A percentile compares a stretch with the other conserved stretches of the same genome.
These are phyloP conservation scores for Drosophila macrothrix DNA, from an alignment of 2,888 invertebrate genomes.

Conservation along the genomic window DNA sequence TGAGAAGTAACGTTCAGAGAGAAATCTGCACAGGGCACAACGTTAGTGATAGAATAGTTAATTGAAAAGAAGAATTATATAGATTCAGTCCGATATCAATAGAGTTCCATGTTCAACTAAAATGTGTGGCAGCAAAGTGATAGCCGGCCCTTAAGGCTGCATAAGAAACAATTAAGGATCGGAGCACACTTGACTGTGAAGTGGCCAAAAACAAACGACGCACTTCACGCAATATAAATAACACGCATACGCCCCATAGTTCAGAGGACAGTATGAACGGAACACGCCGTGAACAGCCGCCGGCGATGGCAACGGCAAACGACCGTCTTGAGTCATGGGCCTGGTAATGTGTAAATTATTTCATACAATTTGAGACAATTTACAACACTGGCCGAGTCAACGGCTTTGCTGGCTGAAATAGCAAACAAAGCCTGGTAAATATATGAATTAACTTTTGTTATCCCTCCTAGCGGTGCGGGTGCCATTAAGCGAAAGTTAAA, in stretches of 20 bases:
- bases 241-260: conserved; percentile 78
- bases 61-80: conserved; percentile 1
- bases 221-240: conserved; percentile 77
- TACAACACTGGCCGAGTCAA: conserved; percentile 64
- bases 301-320: conserved; percentile 43
- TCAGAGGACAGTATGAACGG: conserved; percentile 53
- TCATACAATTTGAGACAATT: conserved; percentile 80
- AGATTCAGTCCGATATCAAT: not conserved
- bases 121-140: conserved; percentile 29
- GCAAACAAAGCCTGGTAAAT: conserved; percentile 64
- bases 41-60: not conserved
- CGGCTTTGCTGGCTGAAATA: conserved; percentile 47
- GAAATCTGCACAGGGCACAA: not conserved
- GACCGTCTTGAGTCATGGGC: conserved; percentile 71
- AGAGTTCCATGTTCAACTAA: not conserved
- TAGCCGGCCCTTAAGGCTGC: conserved; percentile 52
- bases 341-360: conserved; percentile 82
- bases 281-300: conserved; percentile 29
- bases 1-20: not conserved
- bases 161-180: conserved; percentile 76
- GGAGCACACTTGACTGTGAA: conserved; percentile 63
- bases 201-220: conserved; percentile 76
- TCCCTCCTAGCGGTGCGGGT: conserved; percentile 9
- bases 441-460: conserved; percentile 78
- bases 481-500: conserved; percentile 65